These are phyloP conservation scores for Theonella swinhoei DNA, from an alignment of 37 sponge, comb jelly and placozoan genomes.

Conservation along the genomic window DNA sequence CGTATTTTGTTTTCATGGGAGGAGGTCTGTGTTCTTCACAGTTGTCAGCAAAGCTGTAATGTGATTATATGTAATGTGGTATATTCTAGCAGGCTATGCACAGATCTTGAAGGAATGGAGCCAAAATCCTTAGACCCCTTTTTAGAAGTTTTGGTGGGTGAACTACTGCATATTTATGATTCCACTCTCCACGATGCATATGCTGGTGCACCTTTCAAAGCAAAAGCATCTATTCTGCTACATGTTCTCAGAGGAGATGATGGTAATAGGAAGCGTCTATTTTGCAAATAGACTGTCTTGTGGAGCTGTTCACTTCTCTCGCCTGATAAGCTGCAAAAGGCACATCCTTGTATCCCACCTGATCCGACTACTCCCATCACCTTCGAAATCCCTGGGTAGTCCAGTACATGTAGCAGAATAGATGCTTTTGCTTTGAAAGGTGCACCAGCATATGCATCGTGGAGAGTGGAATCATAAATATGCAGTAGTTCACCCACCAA, in stretches of 20 bases:
- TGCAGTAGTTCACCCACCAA: constrained; percentile 30
- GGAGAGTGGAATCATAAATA: not conserved
- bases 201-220: not conserved
- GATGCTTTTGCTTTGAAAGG: constrained; percentile 6
- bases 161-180: constrained; percentile 6
- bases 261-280: not conserved
- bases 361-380: not conserved
- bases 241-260: not conserved
- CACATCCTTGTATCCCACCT: not conserved
- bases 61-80: not conserved
- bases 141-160: constrained; percentile 21
- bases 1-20: not conserved
- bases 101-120: no score
- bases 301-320: not conserved
- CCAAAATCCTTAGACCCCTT: no score
- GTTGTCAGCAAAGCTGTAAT: not conserved
- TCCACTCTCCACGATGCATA: constrained; percentile 22
- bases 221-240: not conserved
- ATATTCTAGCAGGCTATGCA: no score
- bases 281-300: constrained; percentile 13
- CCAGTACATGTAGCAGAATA: constrained; percentile 23
- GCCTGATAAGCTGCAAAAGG: not conserved
- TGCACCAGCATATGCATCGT: constrained; percentile 10
- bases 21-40: not conserved
- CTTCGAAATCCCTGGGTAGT: constrained; percentile 30